These are phyloP conservation scores for Chrysoperla carnea DNA, from an alignment of 1,140 invertebrate species.

Conservation along the genomic window DNA sequence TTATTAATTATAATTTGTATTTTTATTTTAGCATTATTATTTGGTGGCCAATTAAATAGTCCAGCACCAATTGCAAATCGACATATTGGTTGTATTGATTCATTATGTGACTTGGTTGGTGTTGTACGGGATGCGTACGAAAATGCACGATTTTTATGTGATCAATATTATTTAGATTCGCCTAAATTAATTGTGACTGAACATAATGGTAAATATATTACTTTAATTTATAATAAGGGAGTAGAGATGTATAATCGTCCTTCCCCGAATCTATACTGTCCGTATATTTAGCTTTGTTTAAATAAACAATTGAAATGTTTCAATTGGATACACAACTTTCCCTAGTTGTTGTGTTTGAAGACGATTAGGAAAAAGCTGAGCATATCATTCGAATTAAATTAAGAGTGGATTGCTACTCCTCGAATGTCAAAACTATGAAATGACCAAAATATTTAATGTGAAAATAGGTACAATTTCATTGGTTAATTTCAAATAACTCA, in stretches of 20 bases:
- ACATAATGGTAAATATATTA: conserved; percentile 55
- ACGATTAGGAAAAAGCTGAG: too few relatives aligned
- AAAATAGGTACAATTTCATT: too few relatives aligned
- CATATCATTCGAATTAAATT: too few relatives aligned
- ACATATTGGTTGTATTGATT: conserved; percentile 93
- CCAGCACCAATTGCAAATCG: conserved; percentile 42
- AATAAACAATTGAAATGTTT: neutral
- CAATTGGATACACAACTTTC: neutral
- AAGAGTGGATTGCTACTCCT: too few relatives aligned
- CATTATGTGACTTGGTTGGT: conserved; percentile 69
- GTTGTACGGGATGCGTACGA: conserved; percentile 89
- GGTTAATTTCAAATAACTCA: too few relatives aligned
- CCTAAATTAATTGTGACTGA: conserved; percentile 69
- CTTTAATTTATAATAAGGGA: conserved; percentile 1
- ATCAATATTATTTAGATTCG: conserved; percentile 89
- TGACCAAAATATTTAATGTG: too few relatives aligned
- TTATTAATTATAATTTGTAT: too few relatives aligned
- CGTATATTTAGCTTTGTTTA: too few relatives aligned
- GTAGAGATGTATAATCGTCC: too few relatives aligned
- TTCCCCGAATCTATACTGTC: too few relatives aligned
- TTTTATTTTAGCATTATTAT: conserved; percentile 58
- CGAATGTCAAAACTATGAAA: too few relatives aligned
- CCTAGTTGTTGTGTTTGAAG: too few relatives aligned
- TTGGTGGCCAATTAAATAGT: conserved; percentile 56
- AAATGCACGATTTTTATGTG: conserved; percentile 93